Conservation (phyloP, 2,888 invertebrate genomes). For the Tortricodes alternella region DNA sequence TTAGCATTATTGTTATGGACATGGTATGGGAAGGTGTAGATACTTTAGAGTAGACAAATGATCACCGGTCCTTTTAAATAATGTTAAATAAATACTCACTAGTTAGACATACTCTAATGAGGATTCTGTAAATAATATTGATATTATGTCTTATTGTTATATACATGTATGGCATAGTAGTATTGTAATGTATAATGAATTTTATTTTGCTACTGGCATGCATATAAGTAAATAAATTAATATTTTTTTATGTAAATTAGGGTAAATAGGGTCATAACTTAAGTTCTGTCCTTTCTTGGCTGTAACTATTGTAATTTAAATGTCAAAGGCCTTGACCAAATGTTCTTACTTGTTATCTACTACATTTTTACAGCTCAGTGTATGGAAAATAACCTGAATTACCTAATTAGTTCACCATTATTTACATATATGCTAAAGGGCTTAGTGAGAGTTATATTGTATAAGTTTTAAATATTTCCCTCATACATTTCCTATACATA, state of each 20-base stretch:
- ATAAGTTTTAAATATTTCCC: no score
- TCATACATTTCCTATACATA: no score
- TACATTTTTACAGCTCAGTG: no score
- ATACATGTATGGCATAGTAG: background rate
- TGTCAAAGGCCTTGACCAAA: background rate
- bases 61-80: conserved; percentile 21
- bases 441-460: no score
- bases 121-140: conserved; percentile 25
- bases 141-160: conserved; percentile 14
- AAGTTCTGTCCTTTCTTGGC: conserved; percentile 3
- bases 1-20: conserved; percentile 47
- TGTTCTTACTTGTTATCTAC: background rate
- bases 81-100: conserved; percentile 52
- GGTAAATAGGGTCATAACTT: conserved; percentile 4
- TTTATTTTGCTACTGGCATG: conserved; percentile 6
- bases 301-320: conserved; percentile 12
- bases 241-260: conserved; percentile 16
- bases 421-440: no score
- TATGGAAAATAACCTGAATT: no score
- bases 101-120: conserved; percentile 27
- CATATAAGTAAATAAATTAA: conserved; percentile 4
- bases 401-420: no score
- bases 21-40: conserved; percentile 50
- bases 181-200: conserved; percentile 8
- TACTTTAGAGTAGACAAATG: conserved; percentile 44